Evolutionary conservation across 1,140 invertebrate species (phyloP).

Genomic region (Cheumatopsyche charites): DNA sequence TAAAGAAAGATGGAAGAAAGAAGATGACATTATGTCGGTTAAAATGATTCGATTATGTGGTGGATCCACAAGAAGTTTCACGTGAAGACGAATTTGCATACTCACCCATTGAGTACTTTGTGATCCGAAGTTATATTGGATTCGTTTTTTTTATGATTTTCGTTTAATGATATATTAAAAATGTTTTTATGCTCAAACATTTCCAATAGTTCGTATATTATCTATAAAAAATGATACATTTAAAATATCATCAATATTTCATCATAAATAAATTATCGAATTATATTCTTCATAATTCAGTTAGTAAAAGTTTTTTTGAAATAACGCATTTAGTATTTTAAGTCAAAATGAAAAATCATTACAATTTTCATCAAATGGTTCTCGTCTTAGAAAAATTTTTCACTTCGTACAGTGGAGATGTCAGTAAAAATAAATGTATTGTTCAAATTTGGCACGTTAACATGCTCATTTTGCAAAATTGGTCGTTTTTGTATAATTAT

Average conservation of each 20-base stretch:
- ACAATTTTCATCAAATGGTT: slow-evolving; percentile 4
- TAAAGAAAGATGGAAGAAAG: too few relatives aligned
- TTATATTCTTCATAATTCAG: not conserved
- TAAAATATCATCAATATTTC: too few relatives aligned
- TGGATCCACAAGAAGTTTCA: slow-evolving; percentile 15
- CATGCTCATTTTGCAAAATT: too few relatives aligned
- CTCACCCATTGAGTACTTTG: not conserved
- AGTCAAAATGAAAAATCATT: too few relatives aligned
- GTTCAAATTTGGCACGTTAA: too few relatives aligned
- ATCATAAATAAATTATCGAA: not conserved
- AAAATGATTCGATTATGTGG: not conserved
- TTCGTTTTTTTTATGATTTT: too few relatives aligned
- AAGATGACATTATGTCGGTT: slow-evolving; percentile 1
- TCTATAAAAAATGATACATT: too few relatives aligned
- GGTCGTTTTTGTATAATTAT: too few relatives aligned
- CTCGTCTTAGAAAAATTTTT: slow-evolving; percentile 16
- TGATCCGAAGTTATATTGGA: not conserved
- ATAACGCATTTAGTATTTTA: too few relatives aligned
- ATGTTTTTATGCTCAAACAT: too few relatives aligned
- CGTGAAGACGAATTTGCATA: slow-evolving; percentile 15
- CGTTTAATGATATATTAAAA: too few relatives aligned
- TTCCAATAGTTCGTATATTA: too few relatives aligned
- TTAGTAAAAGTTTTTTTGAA: not conserved
- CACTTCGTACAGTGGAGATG: not conserved
- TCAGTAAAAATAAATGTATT: not conserved